Evolutionary conservation across 2,113 vertebrate genomes (phyloP).

Genomic region (Austrofundulus limnaeus): DNA sequence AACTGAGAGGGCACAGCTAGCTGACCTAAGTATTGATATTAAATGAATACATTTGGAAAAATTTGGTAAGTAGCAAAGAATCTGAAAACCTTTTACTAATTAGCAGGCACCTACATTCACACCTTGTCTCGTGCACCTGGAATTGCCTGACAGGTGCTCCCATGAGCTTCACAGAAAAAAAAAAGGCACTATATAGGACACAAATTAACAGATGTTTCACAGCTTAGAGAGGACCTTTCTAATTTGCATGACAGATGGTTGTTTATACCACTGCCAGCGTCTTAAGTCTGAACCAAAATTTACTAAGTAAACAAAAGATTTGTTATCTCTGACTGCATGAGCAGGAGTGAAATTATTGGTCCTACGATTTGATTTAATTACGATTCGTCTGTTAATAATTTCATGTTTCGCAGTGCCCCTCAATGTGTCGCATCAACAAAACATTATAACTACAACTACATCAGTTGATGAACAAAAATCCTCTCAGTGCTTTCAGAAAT

Average conservation of each 20-base stretch:
- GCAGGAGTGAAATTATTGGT: background rate
- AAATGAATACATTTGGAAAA: too few relatives aligned
- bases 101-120: slow-evolving; percentile 48
- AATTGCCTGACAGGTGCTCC: slow-evolving; percentile 57
- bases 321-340: background rate
- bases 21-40: too few relatives aligned
- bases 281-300: background rate
- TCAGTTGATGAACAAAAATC: too few relatives aligned
- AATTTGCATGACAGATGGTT: slow-evolving; percentile 65
- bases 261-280: slow-evolving; percentile 32
- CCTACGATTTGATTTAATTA: background rate
- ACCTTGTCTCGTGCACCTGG: slow-evolving; percentile 59
- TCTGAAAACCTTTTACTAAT: slow-evolving; percentile 49
- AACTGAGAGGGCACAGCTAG: too few relatives aligned
- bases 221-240: slow-evolving; percentile 44
- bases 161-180: slow-evolving; percentile 50
- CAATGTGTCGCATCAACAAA: too few relatives aligned
- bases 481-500: too few relatives aligned
- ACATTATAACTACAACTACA: too few relatives aligned
- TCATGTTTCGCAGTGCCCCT: too few relatives aligned
- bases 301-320: background rate
- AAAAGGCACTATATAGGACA: slow-evolving; percentile 48
- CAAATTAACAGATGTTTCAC: slow-evolving; percentile 68
- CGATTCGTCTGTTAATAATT: background rate
- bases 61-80: slow-evolving; percentile 25